phyloP scores from a whole-genome alignment of 2,113 vertebrate genomes.

The Erythrolamprus reginae region DNA sequence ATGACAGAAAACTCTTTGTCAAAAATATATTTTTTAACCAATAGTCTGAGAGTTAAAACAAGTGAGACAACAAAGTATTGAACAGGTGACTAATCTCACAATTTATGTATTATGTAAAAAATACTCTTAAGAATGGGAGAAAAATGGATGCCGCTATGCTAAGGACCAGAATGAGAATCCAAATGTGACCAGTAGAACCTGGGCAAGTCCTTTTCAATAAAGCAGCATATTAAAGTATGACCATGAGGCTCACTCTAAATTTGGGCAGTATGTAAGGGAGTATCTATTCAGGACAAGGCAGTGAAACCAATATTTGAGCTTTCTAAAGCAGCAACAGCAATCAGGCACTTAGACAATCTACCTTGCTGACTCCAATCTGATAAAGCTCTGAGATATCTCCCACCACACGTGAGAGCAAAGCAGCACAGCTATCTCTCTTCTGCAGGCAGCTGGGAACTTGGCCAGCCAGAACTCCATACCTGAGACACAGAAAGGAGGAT shows the following conservation, averaged over 20 bases:
- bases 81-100: background rate
- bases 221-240: background rate
- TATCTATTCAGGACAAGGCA: background rate
- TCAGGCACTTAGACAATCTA: conserved; percentile 42
- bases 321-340: background rate
- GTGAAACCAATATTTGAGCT: background rate
- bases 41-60: background rate
- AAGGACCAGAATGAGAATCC: background rate
- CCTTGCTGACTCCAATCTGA: conserved; percentile 85
- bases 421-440: conserved; percentile 64
- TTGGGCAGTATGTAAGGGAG: background rate
- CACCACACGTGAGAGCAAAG: conserved; percentile 67
- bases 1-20: too few species aligned
- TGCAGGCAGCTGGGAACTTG: conserved; percentile 31
- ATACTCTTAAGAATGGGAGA: background rate
- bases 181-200: background rate
- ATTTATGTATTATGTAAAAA: background rate
- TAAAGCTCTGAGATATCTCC: conserved; percentile 71
- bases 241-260: background rate
- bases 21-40: background rate
- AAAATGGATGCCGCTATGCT: background rate
- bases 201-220: background rate
- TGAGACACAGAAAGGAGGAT: conserved; percentile 28
- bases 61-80: background rate
- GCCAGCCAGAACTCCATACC: conserved; percentile 72